Evolutionary conservation across 2,797 vertebrate species (phyloP).

Genomic region (Parotocinclus haroldoi): DNA sequence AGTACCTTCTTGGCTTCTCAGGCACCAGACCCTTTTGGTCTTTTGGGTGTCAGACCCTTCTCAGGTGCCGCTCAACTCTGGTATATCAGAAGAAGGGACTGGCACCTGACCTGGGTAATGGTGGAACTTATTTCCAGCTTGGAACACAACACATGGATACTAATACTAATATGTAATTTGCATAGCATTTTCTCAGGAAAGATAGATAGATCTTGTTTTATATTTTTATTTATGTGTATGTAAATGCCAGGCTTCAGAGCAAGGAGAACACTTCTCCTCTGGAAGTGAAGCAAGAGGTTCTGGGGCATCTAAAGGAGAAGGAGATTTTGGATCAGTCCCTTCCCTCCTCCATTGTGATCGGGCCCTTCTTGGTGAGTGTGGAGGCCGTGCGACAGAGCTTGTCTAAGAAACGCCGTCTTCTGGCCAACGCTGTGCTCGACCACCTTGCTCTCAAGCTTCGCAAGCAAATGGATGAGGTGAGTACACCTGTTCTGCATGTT

Average conservation of each 20-base stretch:
- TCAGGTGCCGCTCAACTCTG: no score
- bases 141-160: no score
- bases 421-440: conserved; percentile 76
- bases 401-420: conserved; percentile 70
- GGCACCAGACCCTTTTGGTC: no score
- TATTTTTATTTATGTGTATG: conserved; percentile 9
- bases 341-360: conserved; percentile 79
- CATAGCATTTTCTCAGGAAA: no score
- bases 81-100: no score
- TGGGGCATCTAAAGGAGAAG: conserved; percentile 74
- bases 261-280: conserved; percentile 63
- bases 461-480: conserved; percentile 74
- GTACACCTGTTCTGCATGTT: conserved; percentile 44
- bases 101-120: no score
- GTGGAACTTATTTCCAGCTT: no score
- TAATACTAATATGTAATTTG: no score
- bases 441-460: conserved; percentile 74
- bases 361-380: conserved; percentile 78
- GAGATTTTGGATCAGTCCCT: conserved; percentile 70
- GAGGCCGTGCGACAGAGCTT: conserved; percentile 75
- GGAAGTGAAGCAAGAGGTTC: conserved; percentile 73
- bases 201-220: background rate
- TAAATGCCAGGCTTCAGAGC: conserved; percentile 64
- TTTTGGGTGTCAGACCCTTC: no score
- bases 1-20: no score